phyloP scores from a whole-genome alignment of 2,888 invertebrate genomes.

The Eupithecia pulchellata region DNA sequence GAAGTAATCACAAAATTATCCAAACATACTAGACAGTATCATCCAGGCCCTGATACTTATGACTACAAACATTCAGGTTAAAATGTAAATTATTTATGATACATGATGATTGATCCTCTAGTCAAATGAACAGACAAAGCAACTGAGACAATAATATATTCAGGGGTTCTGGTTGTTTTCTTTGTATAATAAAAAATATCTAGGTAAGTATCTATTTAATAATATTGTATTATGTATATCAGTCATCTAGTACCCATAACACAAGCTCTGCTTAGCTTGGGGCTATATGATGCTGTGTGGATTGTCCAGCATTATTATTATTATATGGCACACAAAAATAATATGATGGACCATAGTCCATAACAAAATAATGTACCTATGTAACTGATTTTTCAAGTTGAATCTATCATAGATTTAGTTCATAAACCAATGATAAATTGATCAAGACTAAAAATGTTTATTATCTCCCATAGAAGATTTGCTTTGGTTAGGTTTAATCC shows the following conservation, averaged over 20 bases:
- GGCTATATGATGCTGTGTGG: too few species aligned
- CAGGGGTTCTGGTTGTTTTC: too few species aligned
- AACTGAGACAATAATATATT: not conserved
- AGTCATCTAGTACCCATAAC: too few species aligned
- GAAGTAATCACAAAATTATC: not conserved
- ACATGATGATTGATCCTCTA: not conserved
- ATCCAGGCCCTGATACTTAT: conserved; percentile 25
- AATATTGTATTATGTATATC: too few species aligned
- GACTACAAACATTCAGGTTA: conserved; percentile 14
- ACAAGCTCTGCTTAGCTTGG: too few species aligned
- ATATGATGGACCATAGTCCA: too few species aligned
- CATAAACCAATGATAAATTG: not conserved
- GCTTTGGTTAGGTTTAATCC: not conserved
- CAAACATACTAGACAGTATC: not conserved
- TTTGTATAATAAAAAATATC: too few species aligned
- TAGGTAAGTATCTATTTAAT: too few species aligned
- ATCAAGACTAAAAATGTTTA: not conserved
- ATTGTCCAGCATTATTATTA: too few species aligned
- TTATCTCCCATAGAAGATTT: not conserved
- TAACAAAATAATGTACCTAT: too few species aligned
- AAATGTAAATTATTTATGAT: not conserved
- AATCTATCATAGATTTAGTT: not conserved
- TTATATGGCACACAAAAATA: not conserved
- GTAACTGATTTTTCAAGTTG: too few species aligned
- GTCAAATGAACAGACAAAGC: not conserved